phyloP scores from a whole-genome alignment of 2,888 invertebrate species.

The Campoletis raptor region DNA sequence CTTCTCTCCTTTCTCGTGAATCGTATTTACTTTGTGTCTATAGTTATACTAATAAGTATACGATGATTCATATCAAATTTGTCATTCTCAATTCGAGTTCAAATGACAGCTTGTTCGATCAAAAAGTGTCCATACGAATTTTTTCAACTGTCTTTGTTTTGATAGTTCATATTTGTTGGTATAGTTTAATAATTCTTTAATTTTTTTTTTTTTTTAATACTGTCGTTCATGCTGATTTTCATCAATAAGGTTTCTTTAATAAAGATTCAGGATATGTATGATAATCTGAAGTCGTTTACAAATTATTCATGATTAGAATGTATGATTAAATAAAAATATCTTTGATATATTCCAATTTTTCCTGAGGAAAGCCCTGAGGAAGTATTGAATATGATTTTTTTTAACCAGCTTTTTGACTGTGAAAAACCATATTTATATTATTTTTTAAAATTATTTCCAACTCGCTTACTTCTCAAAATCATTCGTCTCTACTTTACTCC shows the following conservation, averaged over 20 bases:
- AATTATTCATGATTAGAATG: too few relatives aligned
- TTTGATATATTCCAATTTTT: too few relatives aligned
- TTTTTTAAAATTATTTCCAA: neutral
- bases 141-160: neutral
- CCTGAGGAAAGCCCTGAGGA: too few relatives aligned
- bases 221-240: too few relatives aligned
- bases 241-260: too few relatives aligned
- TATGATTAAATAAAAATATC: too few relatives aligned
- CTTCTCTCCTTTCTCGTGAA: constrained; percentile 26
- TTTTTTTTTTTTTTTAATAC: too few relatives aligned
- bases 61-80: neutral
- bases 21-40: constrained; percentile 35
- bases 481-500: constrained; percentile 12
- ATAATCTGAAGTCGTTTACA: too few relatives aligned
- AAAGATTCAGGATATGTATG: too few relatives aligned
- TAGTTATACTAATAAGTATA: neutral
- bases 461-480: constrained; percentile 56
- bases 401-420: neutral
- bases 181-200: neutral
- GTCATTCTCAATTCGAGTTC: neutral
- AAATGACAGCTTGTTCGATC: neutral
- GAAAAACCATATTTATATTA: neutral
- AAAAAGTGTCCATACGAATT: neutral
- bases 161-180: neutral
- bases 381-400: too few relatives aligned